Evolutionary conservation across 2,113 vertebrate genomes (phyloP).

Genomic region (Cygnus buccinator): DNA sequence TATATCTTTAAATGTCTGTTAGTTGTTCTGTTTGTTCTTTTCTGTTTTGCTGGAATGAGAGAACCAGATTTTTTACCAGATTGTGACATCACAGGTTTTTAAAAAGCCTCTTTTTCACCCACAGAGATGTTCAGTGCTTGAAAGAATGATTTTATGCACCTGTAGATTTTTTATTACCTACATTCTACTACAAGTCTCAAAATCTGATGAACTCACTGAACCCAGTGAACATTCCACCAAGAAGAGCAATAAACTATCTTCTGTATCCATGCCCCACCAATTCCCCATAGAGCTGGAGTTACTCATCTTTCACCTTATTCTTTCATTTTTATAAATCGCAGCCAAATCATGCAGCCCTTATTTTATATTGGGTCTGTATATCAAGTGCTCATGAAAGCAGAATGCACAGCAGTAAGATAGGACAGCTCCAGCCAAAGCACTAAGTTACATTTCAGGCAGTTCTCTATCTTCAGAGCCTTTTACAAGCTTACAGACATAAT

Average conservation of each 20-base stretch:
- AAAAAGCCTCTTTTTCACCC: background rate
- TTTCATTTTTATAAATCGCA: background rate
- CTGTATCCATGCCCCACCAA: background rate
- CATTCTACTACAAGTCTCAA: background rate
- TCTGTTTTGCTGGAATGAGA: background rate
- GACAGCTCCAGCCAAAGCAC: background rate
- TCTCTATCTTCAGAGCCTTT: background rate
- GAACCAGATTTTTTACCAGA: background rate
- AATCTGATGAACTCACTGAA: background rate
- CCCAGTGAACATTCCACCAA: background rate
- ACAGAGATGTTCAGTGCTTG: background rate
- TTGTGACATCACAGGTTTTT: background rate
- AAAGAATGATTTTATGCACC: background rate
- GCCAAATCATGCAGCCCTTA: background rate
- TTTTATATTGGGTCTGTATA: background rate
- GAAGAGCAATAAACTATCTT: background rate
- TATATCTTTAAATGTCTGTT: background rate
- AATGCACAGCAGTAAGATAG: background rate
- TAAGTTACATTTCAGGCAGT: background rate
- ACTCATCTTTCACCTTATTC: background rate
- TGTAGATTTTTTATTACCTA: background rate
- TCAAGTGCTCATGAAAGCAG: background rate
- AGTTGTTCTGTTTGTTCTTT: background rate
- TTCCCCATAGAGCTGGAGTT: background rate
- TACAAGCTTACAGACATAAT: background rate